Percentiles rank a stretch among this genome's conserved stretches.
Evolutionary conservation across 1,140 invertebrate genomes (phyloP).

Genomic region (Rhopalosiphum maidis): DNA sequence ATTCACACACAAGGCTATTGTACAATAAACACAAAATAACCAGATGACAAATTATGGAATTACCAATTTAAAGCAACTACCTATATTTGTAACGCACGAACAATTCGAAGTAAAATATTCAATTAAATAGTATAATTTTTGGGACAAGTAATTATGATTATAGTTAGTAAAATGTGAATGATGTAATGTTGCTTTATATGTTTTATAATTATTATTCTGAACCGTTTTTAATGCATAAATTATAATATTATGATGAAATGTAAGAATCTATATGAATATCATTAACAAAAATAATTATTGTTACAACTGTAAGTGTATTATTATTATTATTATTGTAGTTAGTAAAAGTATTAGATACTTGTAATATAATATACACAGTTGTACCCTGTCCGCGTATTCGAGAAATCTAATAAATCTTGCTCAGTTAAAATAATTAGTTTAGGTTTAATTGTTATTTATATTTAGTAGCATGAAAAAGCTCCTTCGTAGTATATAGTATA

Average conservation of each 20-base stretch:
- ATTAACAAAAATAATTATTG: background rate
- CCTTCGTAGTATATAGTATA: background rate
- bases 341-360: background rate
- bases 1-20: background rate
- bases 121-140: background rate
- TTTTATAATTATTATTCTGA: background rate
- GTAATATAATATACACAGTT: background rate
- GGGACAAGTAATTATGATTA: background rate
- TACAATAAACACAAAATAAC: background rate
- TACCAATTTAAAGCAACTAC: background rate
- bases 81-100: background rate
- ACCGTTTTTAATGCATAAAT: conserved; percentile 18
- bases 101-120: background rate
- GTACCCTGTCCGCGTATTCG: background rate
- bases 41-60: background rate
- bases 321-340: background rate
- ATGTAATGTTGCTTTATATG: background rate
- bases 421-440: background rate
- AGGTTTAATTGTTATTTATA: background rate
- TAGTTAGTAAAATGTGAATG: background rate
- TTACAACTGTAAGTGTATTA: background rate
- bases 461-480: background rate
- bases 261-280: background rate
- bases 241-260: conserved; percentile 19
- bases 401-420: background rate